A percentile compares a stretch with the other conserved stretches of the same genome.
Conservation (phyloP, 2,113 vertebrate genomes). For the Sebastes schlegelii region DNA sequence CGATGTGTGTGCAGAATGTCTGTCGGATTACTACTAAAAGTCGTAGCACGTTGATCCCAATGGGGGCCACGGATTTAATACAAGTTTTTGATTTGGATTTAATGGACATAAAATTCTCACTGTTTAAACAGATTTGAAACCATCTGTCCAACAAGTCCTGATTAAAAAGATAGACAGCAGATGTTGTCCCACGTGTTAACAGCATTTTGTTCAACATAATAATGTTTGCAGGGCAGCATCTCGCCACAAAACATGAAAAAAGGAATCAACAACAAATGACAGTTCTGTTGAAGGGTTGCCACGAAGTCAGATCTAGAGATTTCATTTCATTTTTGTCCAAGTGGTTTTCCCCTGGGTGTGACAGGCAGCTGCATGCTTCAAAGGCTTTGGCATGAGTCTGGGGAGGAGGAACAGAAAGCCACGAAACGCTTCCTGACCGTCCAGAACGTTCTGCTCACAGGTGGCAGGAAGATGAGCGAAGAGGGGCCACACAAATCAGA, state of each 20-base stretch:
- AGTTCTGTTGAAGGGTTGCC: conserved; percentile 4
- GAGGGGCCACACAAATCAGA: conserved; percentile 6
- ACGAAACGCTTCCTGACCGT: conserved; percentile 62
- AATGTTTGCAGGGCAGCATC: conserved; percentile 3
- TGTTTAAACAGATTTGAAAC: neutral
- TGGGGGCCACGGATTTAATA: neutral
- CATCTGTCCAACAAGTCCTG: conserved; percentile 11
- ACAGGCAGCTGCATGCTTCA: conserved; percentile 70
- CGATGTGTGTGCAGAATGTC: too few species aligned
- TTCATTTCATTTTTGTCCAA: conserved; percentile 40
- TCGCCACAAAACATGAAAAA: conserved; percentile 9
- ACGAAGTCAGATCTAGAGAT: conserved; percentile 20
- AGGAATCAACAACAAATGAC: neutral
- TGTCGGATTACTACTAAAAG: neutral
- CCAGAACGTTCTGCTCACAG: conserved; percentile 48
- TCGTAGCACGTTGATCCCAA: neutral
- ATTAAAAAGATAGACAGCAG: neutral
- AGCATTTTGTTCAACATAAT: conserved; percentile 6
- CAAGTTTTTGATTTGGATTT: neutral
- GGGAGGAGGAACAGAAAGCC: conserved; percentile 66
- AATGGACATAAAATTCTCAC: neutral
- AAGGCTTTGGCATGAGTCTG: conserved; percentile 72
- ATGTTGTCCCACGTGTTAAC: conserved; percentile 1
- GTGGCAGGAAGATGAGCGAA: conserved; percentile 48
- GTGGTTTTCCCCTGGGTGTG: conserved; percentile 61